phyloP scores from a whole-genome alignment of 37 sponge, comb jelly and placozoan species.

The Chondrilla cf. caribensis region DNA sequence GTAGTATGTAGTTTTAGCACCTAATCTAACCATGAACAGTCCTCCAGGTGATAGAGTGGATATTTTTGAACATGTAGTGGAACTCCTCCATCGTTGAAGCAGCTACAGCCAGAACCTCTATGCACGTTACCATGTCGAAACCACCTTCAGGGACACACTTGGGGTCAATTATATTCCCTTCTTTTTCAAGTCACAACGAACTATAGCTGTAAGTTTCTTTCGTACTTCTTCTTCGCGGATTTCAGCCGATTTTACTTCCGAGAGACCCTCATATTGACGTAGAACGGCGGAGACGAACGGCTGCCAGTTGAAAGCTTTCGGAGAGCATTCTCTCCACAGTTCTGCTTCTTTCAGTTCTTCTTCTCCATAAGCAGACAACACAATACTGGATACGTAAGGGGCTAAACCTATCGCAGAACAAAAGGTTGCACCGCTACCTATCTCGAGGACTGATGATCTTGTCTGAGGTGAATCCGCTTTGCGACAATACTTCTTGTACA shows the following conservation, averaged over 20 bases:
- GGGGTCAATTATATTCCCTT: not conserved
- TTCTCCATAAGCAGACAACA: not conserved
- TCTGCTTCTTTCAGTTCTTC: not conserved
- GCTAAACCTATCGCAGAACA: not conserved
- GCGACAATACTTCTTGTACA: not conserved
- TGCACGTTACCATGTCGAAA: not conserved
- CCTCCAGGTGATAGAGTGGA: no score
- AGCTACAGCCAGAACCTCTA: not conserved
- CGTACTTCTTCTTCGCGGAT: not conserved
- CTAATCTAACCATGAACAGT: no score
- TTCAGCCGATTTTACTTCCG: not conserved
- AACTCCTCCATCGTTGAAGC: no score
- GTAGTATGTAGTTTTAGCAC: no score
- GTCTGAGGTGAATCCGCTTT: not conserved
- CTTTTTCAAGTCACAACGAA: not conserved
- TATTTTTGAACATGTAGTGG: no score
- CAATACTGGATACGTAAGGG: not conserved
- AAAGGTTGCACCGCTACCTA: not conserved
- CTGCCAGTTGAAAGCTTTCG: not conserved
- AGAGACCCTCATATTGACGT: no score
- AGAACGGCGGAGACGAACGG: not conserved
- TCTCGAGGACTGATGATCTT: not conserved
- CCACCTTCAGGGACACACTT: not conserved
- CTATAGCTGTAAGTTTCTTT: not conserved
- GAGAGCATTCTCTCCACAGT: not conserved